These are phyloP conservation scores for Gasterosteus nipponicus DNA, from an alignment of 2,113 vertebrate genomes.

Conservation along the genomic window DNA sequence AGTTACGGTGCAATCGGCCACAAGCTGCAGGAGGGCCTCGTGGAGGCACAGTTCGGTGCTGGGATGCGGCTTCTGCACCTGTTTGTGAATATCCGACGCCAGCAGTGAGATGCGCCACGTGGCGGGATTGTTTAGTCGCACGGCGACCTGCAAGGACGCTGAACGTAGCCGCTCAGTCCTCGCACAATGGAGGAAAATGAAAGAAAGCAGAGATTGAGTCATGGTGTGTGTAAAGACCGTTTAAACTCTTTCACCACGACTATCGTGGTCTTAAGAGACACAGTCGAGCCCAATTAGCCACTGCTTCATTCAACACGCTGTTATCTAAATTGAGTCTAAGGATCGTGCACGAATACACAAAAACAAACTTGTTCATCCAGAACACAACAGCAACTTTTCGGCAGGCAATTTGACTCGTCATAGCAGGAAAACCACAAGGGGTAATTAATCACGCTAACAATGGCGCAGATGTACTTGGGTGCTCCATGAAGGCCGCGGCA, in stretches of 20 bases:
- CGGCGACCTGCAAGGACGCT: neutral
- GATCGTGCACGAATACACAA: neutral
- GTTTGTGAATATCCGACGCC: neutral
- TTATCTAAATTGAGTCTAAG: slow-evolving; percentile 1
- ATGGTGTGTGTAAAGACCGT: neutral
- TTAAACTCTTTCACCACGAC: neutral
- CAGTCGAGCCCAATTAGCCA: neutral
- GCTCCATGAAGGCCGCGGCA: neutral
- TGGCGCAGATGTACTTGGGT: neutral
- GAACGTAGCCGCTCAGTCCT: neutral
- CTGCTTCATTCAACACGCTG: neutral
- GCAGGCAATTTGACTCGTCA: neutral
- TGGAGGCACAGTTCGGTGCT: slow-evolving; percentile 29
- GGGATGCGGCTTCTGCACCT: slow-evolving; percentile 1
- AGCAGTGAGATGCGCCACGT: neutral
- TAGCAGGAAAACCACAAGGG: neutral
- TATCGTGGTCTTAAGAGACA: neutral
- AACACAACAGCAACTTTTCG: neutral
- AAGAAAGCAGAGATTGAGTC: neutral
- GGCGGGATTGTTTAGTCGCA: neutral
- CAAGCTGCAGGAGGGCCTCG: neutral
- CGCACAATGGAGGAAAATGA: neutral
- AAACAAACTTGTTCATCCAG: slow-evolving; percentile 4
- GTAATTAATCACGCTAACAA: neutral
- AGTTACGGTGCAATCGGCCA: slow-evolving; percentile 41